A percentile compares a stretch with the other conserved stretches of the same genome.
Conservation (phyloP, 2,113 vertebrate genomes). For the Trochalopteron elliotii region DNA sequence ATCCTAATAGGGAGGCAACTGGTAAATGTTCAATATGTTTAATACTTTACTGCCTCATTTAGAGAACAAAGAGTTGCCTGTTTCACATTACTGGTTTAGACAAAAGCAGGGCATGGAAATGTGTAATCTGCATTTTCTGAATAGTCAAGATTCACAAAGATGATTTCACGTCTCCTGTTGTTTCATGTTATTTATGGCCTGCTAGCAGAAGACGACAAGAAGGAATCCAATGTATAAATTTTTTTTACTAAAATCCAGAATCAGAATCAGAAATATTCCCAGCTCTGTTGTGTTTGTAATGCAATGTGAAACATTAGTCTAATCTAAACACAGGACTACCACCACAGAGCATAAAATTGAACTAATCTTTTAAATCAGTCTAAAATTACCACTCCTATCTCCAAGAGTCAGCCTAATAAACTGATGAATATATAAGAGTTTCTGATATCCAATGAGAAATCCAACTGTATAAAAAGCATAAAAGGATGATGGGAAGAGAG, state of each 20-base stretch:
- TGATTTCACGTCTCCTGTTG: neutral
- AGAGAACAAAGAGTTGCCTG: constrained; percentile 42
- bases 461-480: neutral
- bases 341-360: neutral
- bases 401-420: neutral
- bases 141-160: constrained; percentile 13
- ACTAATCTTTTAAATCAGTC: neutral
- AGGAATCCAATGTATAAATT: neutral
- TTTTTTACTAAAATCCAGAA: neutral
- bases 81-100: neutral
- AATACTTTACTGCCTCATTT: constrained; percentile 15
- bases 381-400: neutral
- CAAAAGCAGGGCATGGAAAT: constrained; percentile 27
- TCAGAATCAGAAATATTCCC: neutral
- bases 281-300: neutral
- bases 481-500: neutral
- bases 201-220: neutral
- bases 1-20: neutral
- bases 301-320: neutral
- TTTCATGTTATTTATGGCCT: neutral
- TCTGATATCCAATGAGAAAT: neutral
- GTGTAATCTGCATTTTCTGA: constrained; percentile 52
- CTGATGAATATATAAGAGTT: constrained; percentile 24
- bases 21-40: constrained; percentile 32
- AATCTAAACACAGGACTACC: neutral